phyloP scores from a whole-genome alignment of 2,888 invertebrate genomes.

The Netelia melanura region DNA sequence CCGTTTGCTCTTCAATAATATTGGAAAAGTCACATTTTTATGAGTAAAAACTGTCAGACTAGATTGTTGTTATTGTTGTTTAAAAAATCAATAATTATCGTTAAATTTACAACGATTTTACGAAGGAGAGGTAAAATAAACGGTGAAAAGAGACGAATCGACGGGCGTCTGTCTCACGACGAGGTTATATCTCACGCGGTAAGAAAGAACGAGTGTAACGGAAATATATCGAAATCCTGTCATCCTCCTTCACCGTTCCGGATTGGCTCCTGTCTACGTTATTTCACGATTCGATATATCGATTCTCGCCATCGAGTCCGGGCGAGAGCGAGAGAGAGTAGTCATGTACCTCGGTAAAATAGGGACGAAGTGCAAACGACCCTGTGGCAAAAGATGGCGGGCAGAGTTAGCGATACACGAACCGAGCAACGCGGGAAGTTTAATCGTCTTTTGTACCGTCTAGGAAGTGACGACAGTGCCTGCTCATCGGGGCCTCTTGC shows the following conservation, averaged over 20 bases:
- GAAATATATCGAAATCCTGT: slow-evolving; percentile 8
- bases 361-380: no score
- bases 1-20: slow-evolving; percentile 24
- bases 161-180: not conserved
- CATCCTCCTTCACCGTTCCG: not conserved
- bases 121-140: not conserved
- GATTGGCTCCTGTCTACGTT: not conserved
- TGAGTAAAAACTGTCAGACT: not conserved
- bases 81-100: not conserved
- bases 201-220: not conserved
- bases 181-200: not conserved
- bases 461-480: slow-evolving; percentile 4
- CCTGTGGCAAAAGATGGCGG: no score
- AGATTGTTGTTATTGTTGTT: slow-evolving; percentile 4
- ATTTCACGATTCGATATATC: not conserved
- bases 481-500: slow-evolving; percentile 1
- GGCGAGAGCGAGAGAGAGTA: not conserved
- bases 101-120: not conserved
- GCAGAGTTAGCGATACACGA: not conserved
- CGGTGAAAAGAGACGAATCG: not conserved
- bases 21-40: slow-evolving; percentile 40
- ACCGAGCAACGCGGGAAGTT: slow-evolving; percentile 2
- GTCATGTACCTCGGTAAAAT: no score
- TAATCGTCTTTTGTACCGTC: not conserved
- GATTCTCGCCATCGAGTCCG: not conserved